Evolutionary conservation across 2,888 invertebrate species (phyloP), one percentile per base, ranked within the genome.

Genomic region (Cheilosia urbana): DNA sequence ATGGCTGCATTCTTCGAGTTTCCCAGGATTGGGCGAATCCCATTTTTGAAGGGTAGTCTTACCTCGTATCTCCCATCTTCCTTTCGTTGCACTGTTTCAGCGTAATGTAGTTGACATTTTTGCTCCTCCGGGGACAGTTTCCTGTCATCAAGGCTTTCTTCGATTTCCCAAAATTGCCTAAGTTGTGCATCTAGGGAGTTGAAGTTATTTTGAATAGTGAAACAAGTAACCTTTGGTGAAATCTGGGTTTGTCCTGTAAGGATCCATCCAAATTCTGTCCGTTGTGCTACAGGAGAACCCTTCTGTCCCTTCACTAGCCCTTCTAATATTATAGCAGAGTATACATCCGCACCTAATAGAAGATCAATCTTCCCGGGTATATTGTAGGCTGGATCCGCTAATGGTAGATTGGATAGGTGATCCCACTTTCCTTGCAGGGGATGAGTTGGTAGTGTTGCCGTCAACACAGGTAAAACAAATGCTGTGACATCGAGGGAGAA

Each of bases 231-330:
- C 6, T 27, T 42, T 47, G 49, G 17, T 11, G 19, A 21, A 3
- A 1, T n/a, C 0, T 11, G 19, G 2, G 17, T 57, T 1, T 69
- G 57, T 13, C 47, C 71, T 11, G 58, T 60, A 13, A 60, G 37
- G 17, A 71, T 71, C 71, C 71, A 71, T 2, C 40, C 71, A 2
- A 71, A 40, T 60, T 60, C 71, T 11, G 71, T 71, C 11, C 19
- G 30, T 40, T 71, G 60, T 15, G 62, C 62, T 42, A 73, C 72
- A 51, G 60, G 40, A 6, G 45, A 30, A n/a, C 58, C 57, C 27
- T 15, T 58, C 11, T 40, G 24, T 45, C 40, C 34, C 9, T 34
- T 34, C 0, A 34, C 34, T 34, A 34, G 3, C 2, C 34, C 34
- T 9, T 34, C 34, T 11, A 34, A 9, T 3, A 34, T 34, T 0